Percentiles rank a stretch among this genome's conserved stretches.
Conservation (phyloP, 2,888 invertebrate species). For the Drosophila dives region DNA sequence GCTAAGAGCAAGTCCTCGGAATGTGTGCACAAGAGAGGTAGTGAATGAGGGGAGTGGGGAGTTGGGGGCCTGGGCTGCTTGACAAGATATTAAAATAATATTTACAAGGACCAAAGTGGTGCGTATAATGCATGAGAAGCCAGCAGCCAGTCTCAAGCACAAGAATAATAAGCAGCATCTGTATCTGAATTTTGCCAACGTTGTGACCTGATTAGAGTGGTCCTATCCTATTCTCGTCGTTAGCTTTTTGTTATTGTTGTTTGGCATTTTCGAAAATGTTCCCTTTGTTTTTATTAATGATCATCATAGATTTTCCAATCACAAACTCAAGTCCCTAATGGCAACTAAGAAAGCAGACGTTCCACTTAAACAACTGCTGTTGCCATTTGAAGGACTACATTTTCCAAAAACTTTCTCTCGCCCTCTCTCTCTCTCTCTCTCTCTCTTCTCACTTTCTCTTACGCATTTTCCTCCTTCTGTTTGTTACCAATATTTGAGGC, state of each 20-base stretch:
- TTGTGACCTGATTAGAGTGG: constrained; percentile 59
- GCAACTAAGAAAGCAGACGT: constrained; percentile 11
- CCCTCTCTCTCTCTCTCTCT: background rate
- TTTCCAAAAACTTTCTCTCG: constrained; percentile 14
- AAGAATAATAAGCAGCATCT: constrained; percentile 38
- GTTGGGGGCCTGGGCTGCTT: constrained; percentile 33
- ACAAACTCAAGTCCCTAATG: constrained; percentile 57
- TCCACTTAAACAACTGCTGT: constrained; percentile 17
- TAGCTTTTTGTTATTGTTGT: constrained; percentile 52
- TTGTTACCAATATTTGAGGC: constrained; percentile 22
- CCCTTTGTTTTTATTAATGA: constrained; percentile 76
- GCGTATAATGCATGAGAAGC: constrained; percentile 59
- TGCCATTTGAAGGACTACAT: constrained; percentile 31
- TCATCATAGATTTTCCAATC: constrained; percentile 73
- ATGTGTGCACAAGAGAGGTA: constrained; percentile 7
- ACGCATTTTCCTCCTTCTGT: constrained; percentile 8
- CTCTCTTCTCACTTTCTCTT: constrained; percentile 1
- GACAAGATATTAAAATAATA: constrained; percentile 78
- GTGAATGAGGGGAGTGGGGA: too few relatives aligned
- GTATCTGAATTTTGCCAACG: constrained; percentile 42
- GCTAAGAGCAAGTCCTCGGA: constrained; percentile 22
- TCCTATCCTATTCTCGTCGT: constrained; percentile 17
- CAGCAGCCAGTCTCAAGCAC: constrained; percentile 12
- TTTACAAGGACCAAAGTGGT: constrained; percentile 69
- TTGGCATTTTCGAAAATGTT: constrained; percentile 52